Conservation (phyloP, 2,113 vertebrate genomes). For the Megaceryle torquata region DNA sequence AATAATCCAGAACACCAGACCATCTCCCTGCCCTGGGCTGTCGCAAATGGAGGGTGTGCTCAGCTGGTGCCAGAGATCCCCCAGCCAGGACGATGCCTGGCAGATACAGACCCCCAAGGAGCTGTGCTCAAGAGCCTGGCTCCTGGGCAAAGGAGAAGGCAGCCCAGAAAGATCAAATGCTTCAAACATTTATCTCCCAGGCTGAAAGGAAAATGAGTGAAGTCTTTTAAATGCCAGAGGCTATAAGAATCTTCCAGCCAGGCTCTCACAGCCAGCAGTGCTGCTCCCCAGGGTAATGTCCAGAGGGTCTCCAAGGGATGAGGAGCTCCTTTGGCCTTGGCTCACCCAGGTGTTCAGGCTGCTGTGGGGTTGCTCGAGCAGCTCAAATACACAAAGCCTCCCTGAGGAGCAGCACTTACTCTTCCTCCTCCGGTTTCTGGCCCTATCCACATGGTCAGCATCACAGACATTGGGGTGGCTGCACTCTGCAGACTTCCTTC, state of each 20-base stretch:
- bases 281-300: fast-evolving
- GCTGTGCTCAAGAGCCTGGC: fast-evolving
- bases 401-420: neutral
- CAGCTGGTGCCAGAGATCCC: fast-evolving
- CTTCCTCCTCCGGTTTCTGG: neutral
- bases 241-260: neutral
- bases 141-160: neutral
- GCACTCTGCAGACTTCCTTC: neutral
- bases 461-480: fast-evolving
- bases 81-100: fast-evolving
- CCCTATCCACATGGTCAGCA: fast-evolving
- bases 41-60: fast-evolving
- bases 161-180: neutral
- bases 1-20: neutral
- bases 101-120: neutral
- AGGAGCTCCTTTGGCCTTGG: neutral
- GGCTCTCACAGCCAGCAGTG: neutral
- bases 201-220: neutral
- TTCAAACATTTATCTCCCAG: neutral
- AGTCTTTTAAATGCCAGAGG: neutral
- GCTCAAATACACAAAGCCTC: neutral
- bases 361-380: fast-evolving
- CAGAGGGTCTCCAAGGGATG: neutral
- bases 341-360: fast-evolving
- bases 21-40: neutral